Percentiles rank a stretch among this genome's conserved stretches.
These are phyloP conservation scores for Clarias magur DNA, from an alignment of 2,113 vertebrate genomes.

Conservation along the genomic window DNA sequence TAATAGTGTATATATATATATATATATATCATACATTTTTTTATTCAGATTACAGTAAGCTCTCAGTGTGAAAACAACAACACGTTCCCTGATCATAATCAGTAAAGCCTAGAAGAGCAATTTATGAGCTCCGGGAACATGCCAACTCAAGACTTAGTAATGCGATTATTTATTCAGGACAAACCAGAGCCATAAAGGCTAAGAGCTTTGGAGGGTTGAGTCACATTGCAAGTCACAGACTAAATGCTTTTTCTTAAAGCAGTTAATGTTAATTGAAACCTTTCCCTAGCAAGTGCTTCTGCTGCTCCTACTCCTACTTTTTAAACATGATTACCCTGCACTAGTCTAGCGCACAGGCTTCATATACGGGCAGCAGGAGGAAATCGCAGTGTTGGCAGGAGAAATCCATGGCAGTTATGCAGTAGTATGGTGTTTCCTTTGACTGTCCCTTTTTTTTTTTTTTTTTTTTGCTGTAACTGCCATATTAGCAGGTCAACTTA, in stretches of 20 bases:
- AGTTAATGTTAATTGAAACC: slow-evolving; percentile 40
- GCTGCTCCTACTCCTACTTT: not conserved
- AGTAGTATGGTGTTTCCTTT: not conserved
- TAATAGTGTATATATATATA: no score
- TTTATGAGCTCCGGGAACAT: slow-evolving; percentile 2
- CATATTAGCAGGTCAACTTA: slow-evolving; percentile 7
- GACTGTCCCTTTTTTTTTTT: not conserved
- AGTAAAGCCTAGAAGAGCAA: not conserved
- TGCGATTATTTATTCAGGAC: slow-evolving; percentile 50
- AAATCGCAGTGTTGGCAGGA: not conserved
- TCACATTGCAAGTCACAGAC: slow-evolving; percentile 18
- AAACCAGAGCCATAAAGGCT: slow-evolving; percentile 13
- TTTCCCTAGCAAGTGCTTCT: not conserved
- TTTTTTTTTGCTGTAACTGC: not conserved
- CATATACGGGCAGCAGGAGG: not conserved
- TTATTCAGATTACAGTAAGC: not conserved
- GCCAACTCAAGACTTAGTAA: slow-evolving; percentile 11
- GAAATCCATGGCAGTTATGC: not conserved
- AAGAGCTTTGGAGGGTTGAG: slow-evolving; percentile 34
- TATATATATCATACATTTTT: no score
- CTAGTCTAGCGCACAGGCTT: not conserved
- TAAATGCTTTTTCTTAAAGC: slow-evolving; percentile 22
- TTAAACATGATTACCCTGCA: not conserved
- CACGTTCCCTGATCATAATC: not conserved
- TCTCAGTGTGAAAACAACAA: not conserved